Percentiles rank a stretch among this genome's conserved stretches.
These are phyloP conservation scores for Epinephelus cyanopodus DNA, from an alignment of 2,113 vertebrate genomes.

Conservation along the genomic window DNA sequence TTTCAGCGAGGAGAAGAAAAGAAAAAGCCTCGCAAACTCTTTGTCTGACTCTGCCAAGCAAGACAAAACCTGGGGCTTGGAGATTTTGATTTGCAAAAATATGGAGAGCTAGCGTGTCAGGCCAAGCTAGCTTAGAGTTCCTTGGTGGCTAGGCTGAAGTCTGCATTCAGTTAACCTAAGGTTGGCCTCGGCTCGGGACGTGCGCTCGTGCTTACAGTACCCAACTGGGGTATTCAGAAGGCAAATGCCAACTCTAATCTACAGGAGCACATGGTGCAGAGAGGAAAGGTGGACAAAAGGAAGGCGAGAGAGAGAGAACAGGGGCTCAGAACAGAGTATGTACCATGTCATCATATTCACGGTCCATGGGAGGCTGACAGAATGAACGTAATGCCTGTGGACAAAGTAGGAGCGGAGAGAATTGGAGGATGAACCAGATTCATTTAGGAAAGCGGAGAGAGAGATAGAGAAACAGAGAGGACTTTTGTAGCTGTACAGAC, in stretches of 20 bases:
- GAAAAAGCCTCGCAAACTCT: conserved; percentile 42
- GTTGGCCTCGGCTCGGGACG: conserved; percentile 45
- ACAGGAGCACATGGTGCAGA: conserved; percentile 61
- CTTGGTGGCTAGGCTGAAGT: conserved; percentile 54
- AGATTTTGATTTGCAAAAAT: conserved; percentile 63
- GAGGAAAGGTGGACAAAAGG: conserved; percentile 64
- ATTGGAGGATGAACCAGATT: conserved; percentile 37
- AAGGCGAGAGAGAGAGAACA: conserved; percentile 36
- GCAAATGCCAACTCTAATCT: conserved; percentile 72
- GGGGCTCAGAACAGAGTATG: conserved; percentile 46
- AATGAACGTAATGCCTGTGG: conserved; percentile 41
- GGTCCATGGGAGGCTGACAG: conserved; percentile 48
- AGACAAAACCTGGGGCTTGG: conserved; percentile 57
- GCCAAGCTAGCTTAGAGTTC: conserved; percentile 59
- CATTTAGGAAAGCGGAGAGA: conserved; percentile 32
- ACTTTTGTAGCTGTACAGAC: conserved; percentile 25
- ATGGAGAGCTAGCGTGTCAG: conserved; percentile 34
- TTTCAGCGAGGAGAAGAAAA: conserved; percentile 46
- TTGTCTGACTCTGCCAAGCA: conserved; percentile 50
- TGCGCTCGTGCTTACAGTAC: conserved; percentile 32
- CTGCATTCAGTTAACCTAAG: conserved; percentile 53
- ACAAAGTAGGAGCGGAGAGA: conserved; percentile 49
- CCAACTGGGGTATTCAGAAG: conserved; percentile 49
- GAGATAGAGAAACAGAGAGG: conserved; percentile 5
- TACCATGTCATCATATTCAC: conserved; percentile 60